Base-by-base conservation (phyloP, 2,888 invertebrate genomes). In the Harpagoxenus sublaevis region DNA sequence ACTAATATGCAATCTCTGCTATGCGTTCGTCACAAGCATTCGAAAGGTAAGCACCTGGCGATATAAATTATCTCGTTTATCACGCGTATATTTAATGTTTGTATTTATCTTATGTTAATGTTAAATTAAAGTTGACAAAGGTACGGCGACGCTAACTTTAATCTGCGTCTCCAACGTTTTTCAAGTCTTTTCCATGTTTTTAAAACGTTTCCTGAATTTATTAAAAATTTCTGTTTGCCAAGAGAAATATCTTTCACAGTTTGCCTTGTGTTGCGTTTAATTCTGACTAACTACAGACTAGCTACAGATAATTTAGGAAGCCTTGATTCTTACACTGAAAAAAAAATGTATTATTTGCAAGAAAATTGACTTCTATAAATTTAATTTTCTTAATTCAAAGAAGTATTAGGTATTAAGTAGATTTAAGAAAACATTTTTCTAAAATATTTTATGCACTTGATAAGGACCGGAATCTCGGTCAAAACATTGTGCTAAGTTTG, bases 1-100 rank as follows among this genome's bases (percentile, higher is more conserved):
- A 89, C 88, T 73, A 93, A 92, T 71, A 28, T 87, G n/a, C 87
- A 92, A 48, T 90, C 91, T 48, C 87, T 93, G 35, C 77, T 87
- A 9, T 92, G 93, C 85, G 65, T 63, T 74, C 85, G 90, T 79
- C 84, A 83, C 28, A 88, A 87, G 66, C 71, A 84, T 12, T 88
- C 84, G 0, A 79, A 31, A 35, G 57, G 83, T 71, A 57, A 78
- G 15, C 2, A 5, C 3, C 15, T 35, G 35, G 35, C 35, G 15
- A n/a, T 51, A 9, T 55, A 45, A 15, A 9, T 12, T 23, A 0
- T 28, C 18, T 60, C 10, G 8, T 10, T 23, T 70, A n/a, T 45
- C 23, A 18, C 15, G n/a, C 48, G 12, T 42, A 42, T 42, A 65
- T 63, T 63, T 65, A 28, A 60, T 15, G 15, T 15, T 39, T 63